phyloP scores from a whole-genome alignment of 2,888 invertebrate genomes.

The Drosophila dives region DNA sequence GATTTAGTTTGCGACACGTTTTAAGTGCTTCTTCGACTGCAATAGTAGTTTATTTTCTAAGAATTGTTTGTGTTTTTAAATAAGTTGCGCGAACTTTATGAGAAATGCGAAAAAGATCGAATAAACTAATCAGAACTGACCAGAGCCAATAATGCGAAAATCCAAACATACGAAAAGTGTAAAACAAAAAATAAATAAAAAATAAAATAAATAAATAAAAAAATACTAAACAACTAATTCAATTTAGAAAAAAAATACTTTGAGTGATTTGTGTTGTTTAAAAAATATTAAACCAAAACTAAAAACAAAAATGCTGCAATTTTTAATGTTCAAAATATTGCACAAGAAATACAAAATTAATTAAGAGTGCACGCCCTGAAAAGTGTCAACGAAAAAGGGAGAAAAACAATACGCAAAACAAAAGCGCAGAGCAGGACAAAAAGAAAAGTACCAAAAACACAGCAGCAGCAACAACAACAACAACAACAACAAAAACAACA shows the following conservation, averaged over 20 bases:
- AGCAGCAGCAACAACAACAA: not conserved
- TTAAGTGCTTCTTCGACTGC: slow-evolving; percentile 77
- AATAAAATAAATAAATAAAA: slow-evolving; percentile 23
- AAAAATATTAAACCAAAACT: not conserved
- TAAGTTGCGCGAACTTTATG: slow-evolving; percentile 62
- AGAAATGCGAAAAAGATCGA: slow-evolving; percentile 68
- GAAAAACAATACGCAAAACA: slow-evolving; percentile 28
- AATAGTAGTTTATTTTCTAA: slow-evolving; percentile 39
- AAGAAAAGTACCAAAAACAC: slow-evolving; percentile 15
- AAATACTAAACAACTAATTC: slow-evolving; percentile 21
- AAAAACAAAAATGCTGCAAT: slow-evolving; percentile 64
- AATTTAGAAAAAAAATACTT: slow-evolving; percentile 40
- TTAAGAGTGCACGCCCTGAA: slow-evolving; percentile 60
- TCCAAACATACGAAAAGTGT: not conserved
- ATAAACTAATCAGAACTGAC: slow-evolving; percentile 34
- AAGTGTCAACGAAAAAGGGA: slow-evolving; percentile 26
- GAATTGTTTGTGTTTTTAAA: slow-evolving; percentile 77
- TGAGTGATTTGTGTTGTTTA: slow-evolving; percentile 44
- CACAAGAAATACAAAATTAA: slow-evolving; percentile 77
- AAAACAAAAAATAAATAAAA: slow-evolving; percentile 1
- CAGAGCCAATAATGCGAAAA: not conserved
- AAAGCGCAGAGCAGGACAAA: slow-evolving; percentile 36
- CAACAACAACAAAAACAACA: not conserved
- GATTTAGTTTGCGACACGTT: slow-evolving; percentile 78
- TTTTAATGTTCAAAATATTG: slow-evolving; percentile 72